phyloP scores from a whole-genome alignment of 1,140 invertebrate genomes.

The Ostrea denselamellosa region DNA sequence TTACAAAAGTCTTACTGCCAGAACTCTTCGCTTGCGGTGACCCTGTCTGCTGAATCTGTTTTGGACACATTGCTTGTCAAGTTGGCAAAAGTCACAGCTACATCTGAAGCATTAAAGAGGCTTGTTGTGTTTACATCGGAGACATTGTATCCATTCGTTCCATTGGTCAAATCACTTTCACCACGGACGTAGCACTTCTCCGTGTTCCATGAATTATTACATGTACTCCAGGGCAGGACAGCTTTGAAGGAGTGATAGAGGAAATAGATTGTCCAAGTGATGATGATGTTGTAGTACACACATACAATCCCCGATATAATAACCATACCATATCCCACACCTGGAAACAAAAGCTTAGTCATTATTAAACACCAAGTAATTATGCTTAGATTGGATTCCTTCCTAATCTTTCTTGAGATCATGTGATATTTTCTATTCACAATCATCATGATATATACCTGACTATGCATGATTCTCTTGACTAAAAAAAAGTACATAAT shows the following conservation, averaged over 20 bases:
- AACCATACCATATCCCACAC: constrained; percentile 74
- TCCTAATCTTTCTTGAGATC: too few relatives aligned
- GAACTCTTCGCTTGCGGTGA: constrained; percentile 72
- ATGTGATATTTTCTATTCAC: too few relatives aligned
- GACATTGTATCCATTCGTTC: background rate
- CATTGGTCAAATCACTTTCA: background rate
- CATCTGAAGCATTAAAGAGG: background rate
- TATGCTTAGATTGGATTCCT: too few relatives aligned
- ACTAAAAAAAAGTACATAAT: too few relatives aligned
- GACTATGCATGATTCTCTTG: too few relatives aligned
- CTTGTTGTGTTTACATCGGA: background rate
- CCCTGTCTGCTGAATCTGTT: background rate
- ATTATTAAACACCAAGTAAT: background rate
- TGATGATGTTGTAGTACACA: constrained; percentile 82
- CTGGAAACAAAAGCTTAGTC: constrained; percentile 56
- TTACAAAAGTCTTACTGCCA: constrained; percentile 67
- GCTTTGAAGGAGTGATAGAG: constrained; percentile 78
- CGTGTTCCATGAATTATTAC: constrained; percentile 81
- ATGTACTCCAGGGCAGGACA: constrained; percentile 80
- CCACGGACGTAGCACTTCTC: constrained; percentile 67
- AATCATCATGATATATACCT: too few relatives aligned
- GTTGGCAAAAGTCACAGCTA: background rate
- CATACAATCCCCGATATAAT: constrained; percentile 70
- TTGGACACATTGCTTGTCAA: background rate
- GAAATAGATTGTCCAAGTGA: constrained; percentile 81